phyloP scores from a whole-genome alignment of 2,888 invertebrate genomes.

The Pollenia griseotomentosa region DNA sequence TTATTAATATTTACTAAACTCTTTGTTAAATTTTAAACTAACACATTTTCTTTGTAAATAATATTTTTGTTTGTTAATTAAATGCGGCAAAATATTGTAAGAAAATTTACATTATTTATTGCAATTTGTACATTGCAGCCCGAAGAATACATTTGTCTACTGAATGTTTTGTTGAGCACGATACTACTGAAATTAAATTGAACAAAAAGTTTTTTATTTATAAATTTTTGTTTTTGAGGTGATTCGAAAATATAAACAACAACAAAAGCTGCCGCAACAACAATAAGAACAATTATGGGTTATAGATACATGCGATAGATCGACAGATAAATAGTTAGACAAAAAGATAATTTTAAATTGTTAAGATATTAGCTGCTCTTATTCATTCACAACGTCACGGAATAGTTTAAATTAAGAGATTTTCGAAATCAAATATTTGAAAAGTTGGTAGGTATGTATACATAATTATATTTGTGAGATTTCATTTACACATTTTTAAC shows the following conservation, averaged over 20 bases:
- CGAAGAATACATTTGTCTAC: constrained; percentile 5
- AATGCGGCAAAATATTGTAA: constrained; percentile 19
- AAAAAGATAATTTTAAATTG: constrained; percentile 4
- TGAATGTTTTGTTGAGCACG: constrained; percentile 19
- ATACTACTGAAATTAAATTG: constrained; percentile 21
- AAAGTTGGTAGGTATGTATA: neutral
- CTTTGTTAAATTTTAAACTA: neutral
- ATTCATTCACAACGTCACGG: constrained; percentile 6
- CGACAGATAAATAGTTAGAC: neutral
- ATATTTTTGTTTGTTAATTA: constrained; percentile 2
- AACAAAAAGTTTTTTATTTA: constrained; percentile 36
- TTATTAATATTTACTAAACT: neutral
- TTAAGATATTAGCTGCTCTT: neutral
- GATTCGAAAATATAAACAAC: constrained; percentile 36
- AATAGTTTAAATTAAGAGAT: constrained; percentile 4
- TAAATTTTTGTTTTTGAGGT: constrained; percentile 49
- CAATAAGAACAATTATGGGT: neutral
- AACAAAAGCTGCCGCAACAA: constrained; percentile 5
- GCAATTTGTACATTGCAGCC: neutral
- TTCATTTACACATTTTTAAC: neutral
- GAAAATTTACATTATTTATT: constrained; percentile 15
- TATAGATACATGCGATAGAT: neutral
- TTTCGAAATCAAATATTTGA: neutral
- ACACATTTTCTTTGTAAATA: constrained; percentile 1
- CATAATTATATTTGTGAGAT: neutral